Evolutionary conservation across 1,140 invertebrate genomes (phyloP).

Genomic region (Probaryconus sp.): DNA sequence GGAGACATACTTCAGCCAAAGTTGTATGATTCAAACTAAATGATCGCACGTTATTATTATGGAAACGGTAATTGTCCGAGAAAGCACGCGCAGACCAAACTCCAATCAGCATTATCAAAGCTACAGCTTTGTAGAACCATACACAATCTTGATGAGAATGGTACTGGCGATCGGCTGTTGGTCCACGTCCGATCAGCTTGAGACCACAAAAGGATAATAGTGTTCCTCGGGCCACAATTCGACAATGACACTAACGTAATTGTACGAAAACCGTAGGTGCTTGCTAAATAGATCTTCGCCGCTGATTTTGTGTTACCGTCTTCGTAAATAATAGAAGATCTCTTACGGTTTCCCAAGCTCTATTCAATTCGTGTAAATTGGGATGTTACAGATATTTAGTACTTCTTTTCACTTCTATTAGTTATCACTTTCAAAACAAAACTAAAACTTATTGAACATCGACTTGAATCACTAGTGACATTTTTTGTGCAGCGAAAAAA

Average conservation of each 20-base stretch:
- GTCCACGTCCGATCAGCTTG: conserved; percentile 54
- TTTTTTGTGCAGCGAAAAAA: too few relatives aligned
- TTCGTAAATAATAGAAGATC: conserved; percentile 15
- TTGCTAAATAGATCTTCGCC: conserved; percentile 53
- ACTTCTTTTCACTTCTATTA: too few relatives aligned
- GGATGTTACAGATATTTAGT: background rate
- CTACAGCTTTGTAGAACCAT: conserved; percentile 49
- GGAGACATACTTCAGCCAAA: conserved; percentile 27
- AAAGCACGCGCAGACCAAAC: conserved; percentile 63
- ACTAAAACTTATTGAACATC: too few relatives aligned
- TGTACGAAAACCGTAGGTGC: conserved; percentile 54
- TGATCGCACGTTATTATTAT: conserved; percentile 36
- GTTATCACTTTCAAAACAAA: too few relatives aligned
- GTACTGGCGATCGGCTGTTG: conserved; percentile 44
- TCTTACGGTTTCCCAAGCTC: background rate
- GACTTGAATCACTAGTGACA: too few relatives aligned
- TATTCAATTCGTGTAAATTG: conserved; percentile 25
- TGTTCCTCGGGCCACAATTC: conserved; percentile 55
- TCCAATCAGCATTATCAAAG: conserved; percentile 75
- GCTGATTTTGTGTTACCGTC: conserved; percentile 35
- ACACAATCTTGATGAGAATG: conserved; percentile 63
- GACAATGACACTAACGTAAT: conserved; percentile 69
- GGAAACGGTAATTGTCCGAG: conserved; percentile 52
- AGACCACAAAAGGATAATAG: conserved; percentile 68
- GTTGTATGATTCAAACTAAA: conserved; percentile 38